Conservation (phyloP, 2,888 invertebrate species). For the Gymnoscelis rufifasciata region DNA sequence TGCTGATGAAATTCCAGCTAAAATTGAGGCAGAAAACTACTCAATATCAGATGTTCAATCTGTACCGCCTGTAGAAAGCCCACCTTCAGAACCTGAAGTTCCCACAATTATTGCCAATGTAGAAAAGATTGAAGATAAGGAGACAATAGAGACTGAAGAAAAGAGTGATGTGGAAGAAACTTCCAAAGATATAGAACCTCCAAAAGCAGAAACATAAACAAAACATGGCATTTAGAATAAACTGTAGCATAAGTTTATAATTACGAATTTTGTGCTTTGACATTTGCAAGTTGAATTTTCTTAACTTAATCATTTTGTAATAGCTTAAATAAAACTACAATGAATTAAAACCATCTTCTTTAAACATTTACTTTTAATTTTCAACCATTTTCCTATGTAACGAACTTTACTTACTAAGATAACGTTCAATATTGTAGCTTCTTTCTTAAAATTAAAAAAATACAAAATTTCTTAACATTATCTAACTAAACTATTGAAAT, state of each 20-base stretch:
- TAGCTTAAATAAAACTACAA: constrained; percentile 20
- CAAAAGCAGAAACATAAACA: constrained; percentile 12
- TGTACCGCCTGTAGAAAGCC: constrained; percentile 41
- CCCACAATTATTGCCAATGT: constrained; percentile 24
- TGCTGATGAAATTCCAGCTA: constrained; percentile 33
- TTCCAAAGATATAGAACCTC: not conserved
- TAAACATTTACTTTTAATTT: not conserved
- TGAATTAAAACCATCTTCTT: constrained; percentile 4
- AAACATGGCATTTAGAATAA: not conserved
- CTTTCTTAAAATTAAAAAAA: constrained; percentile 9
- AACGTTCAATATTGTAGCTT: constrained; percentile 7
- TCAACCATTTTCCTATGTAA: not conserved
- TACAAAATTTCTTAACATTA: constrained; percentile 11
- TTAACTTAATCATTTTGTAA: constrained; percentile 20
- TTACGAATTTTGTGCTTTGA: constrained; percentile 5
- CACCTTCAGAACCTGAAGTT: not conserved
- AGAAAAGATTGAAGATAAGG: constrained; percentile 16
- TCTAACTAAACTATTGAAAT: constrained; percentile 14
- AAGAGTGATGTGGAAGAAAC: constrained; percentile 33
- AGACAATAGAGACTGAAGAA: constrained; percentile 18
- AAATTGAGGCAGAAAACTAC: constrained; percentile 57
- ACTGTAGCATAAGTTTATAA: constrained; percentile 3
- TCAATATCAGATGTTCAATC: constrained; percentile 68
- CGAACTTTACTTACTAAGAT: not conserved
- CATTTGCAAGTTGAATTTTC: constrained; percentile 7